Conservation (phyloP, 2,113 vertebrate species). For the Coryphaenoides rupestris region DNA sequence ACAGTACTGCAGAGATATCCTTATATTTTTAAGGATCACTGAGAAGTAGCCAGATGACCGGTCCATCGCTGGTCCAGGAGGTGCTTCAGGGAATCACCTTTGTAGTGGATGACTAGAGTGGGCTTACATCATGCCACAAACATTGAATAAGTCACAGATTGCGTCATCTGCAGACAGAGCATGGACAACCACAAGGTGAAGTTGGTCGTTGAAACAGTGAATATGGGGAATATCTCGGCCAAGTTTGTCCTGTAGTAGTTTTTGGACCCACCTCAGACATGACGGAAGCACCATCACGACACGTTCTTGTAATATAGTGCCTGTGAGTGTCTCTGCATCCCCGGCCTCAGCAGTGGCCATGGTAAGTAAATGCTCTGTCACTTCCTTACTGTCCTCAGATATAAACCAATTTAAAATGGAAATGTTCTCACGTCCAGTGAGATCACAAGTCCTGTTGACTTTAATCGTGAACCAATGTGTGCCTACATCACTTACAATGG, state of each 20-base stretch:
- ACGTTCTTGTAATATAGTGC: background rate
- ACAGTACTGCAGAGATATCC: background rate
- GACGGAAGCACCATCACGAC: slow-evolving; percentile 5
- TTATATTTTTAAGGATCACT: background rate
- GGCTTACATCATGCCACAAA: background rate
- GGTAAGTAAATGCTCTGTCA: background rate
- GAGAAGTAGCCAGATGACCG: background rate
- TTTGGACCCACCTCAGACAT: background rate
- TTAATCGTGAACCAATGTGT: slow-evolving; percentile 16
- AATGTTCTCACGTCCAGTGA: slow-evolving; percentile 5
- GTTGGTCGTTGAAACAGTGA: background rate
- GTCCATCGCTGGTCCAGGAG: background rate
- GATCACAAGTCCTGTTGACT: slow-evolving; percentile 10
- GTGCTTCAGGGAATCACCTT: background rate
- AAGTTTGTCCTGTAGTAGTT: background rate
- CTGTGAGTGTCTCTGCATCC: background rate
- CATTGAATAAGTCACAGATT: background rate
- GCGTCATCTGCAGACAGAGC: background rate
- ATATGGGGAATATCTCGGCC: background rate
- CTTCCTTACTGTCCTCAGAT: background rate
- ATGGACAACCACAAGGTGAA: background rate
- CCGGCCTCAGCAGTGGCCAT: slow-evolving; percentile 1
- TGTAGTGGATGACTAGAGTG: background rate
- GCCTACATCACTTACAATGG: too few relatives aligned
- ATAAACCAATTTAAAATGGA: slow-evolving; percentile 3